Conservation (phyloP, 2,888 invertebrate species). For the Euspilapteryx auroguttella region DNA sequence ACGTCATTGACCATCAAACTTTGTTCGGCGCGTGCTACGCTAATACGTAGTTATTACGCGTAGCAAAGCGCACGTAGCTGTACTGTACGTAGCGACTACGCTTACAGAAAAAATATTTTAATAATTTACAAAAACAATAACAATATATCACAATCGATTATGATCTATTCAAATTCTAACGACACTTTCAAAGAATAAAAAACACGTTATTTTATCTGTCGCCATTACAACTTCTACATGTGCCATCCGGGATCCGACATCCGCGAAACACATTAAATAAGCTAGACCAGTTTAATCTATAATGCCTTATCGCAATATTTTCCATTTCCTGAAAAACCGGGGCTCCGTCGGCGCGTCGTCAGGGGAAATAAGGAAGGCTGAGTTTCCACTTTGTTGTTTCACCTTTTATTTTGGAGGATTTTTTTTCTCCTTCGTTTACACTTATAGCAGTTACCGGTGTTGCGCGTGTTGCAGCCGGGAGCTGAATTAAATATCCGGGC, state of each 20-base stretch:
- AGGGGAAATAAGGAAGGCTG: constrained; percentile 59
- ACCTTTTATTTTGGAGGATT: constrained; percentile 31
- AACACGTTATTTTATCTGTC: constrained; percentile 19
- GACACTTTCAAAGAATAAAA: no score
- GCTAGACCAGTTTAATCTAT: constrained; percentile 53
- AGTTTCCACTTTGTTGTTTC: constrained; percentile 53
- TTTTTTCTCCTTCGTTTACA: constrained; percentile 54
- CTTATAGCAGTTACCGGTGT: constrained; percentile 53
- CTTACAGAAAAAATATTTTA: no score
- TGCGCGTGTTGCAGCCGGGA: no score
- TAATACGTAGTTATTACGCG: no score
- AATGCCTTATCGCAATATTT: constrained; percentile 62
- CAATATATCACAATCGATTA: no score
- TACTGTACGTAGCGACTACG: no score
- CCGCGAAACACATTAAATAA: constrained; percentile 42
- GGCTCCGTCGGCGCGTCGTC: constrained; percentile 41
- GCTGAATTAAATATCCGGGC: constrained; percentile 54
- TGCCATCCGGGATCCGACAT: no score
- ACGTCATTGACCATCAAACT: no score
- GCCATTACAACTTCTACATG: constrained; percentile 37
- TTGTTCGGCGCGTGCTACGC: no score
- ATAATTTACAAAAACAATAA: no score
- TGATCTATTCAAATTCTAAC: no score
- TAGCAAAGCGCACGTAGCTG: no score
- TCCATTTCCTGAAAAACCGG: constrained; percentile 53